Evolutionary conservation across 2,888 invertebrate genomes (phyloP), one percentile per base, ranked within the genome.

Genomic region (Tethea ocularis): DNA sequence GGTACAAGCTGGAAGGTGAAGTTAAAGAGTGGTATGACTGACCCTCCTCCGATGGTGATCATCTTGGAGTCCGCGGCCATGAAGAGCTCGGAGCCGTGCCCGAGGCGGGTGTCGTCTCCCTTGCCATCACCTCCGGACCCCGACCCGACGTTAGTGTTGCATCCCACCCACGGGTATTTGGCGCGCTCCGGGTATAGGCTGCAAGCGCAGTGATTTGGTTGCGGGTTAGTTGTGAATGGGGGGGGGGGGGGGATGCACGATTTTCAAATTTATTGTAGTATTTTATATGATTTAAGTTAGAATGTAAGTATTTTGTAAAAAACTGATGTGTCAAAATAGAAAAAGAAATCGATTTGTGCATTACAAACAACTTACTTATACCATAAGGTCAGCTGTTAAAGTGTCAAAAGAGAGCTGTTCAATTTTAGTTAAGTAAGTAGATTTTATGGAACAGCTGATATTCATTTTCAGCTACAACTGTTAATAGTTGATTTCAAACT

Each of bases 1-100:
- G 99, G 80, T 96, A 94, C 67, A 98, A 90, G 76, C 93, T 94
- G 86, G 7, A 80, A 84, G 60, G 15, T 41, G n/a, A 41, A 46
- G 7, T 13, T 29, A 22, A n/a, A 15, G 8, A 23, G 17, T 24
- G 52, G 36, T 38, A 26, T 57, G 41, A 87, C 86, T 95, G 94
- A 99, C 98, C 99, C 99, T 91, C 99, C 99, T 67, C 99, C 99
- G 80, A 99, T 97, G 72, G 98, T 98, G 79, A 99, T 97, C 97
- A 98, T 98, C 88, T 96, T 97, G 58, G 96, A 94, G 93, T 98
- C 98, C 23, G 98, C 99, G 38, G 98, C 98, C 98, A 98, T 98
- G 91, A 99, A 99, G 41, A 99, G 94, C 81, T 98, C 98, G 8
- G 97, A 97, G 63, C 97, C 97, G 91, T 98, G 98, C 57, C 95